Base-by-base conservation (phyloP, 2,888 invertebrate species). In the Exocentrus adspersus region DNA sequence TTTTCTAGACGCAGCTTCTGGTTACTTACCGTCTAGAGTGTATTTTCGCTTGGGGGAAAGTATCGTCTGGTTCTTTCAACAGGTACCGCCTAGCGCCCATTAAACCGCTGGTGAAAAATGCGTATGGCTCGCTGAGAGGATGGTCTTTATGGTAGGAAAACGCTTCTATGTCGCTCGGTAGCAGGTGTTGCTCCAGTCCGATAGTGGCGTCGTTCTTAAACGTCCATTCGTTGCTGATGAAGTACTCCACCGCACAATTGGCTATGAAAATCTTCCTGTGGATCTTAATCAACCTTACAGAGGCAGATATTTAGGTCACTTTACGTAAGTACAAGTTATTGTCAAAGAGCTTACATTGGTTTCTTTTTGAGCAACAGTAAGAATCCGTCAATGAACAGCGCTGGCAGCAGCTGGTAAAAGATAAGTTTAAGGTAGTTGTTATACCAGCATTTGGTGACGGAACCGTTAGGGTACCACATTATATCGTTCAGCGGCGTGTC, bases 231-330 rank as follows among this genome's bases (percentile, higher is more conserved):
- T 91, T 89, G 0, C 85, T 86, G 0, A 91, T 85, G 77, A 94
- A 97, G 79, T 91, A 91, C 7, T 87, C 84, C 1, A 97, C 78
- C 0, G 92, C 91, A 56, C 85, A 83, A 75, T 91, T 90, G 0
- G 94, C 91, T 16, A 86, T 87, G 80, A 90, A 94, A 48, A 97
- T 90, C 71, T 89, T 89, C 12, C 91, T 86, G 77, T 96, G 95
- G 20, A 95, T 78, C 81, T 88, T 90, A 9, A 94, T 81, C 64
- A 95, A 84, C 83, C 95, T 96, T 78, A 32, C 78, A n/a, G n/a
- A n/a, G 78, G 57, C 12, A 14, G 24, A 43, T 56, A 14, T 21
- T n/a, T n/a, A n/a, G n/a, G n/a, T n/a, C n/a, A n/a, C n/a, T n/a
- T n/a, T n/a, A n/a, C n/a, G n/a, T n/a, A n/a, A n/a, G n/a, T n/a